These are phyloP conservation scores for Grus americana DNA, from an alignment of 2,113 vertebrate species.

Conservation along the genomic window DNA sequence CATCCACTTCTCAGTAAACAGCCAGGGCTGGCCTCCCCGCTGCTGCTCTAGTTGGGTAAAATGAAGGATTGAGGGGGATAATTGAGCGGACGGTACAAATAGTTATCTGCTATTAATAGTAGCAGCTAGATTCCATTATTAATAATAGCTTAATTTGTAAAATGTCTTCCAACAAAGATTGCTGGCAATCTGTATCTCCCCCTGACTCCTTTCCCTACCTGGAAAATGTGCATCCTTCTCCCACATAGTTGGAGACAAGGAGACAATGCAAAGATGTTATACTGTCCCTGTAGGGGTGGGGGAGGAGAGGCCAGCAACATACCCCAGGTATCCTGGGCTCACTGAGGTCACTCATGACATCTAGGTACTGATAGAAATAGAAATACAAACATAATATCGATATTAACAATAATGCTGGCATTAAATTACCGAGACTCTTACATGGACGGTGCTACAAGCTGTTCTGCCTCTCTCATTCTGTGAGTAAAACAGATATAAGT, in stretches of 20 bases:
- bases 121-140: not conserved
- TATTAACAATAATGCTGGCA: not conserved
- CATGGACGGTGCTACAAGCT: not conserved
- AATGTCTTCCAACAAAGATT: not conserved
- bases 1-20: not conserved
- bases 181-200: not conserved
- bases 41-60: not conserved
- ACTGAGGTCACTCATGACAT: not conserved
- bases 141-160: not conserved
- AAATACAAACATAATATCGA: not conserved
- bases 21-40: rapidly evolving
- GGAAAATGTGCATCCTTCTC: not conserved
- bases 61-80: not conserved
- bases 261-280: not conserved
- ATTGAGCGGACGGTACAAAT: not conserved
- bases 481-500: not conserved
- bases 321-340: not conserved
- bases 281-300: not conserved
- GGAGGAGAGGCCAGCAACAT: not conserved
- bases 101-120: not conserved
- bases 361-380: not conserved
- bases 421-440: not conserved
- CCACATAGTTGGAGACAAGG: not conserved
- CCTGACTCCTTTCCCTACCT: not conserved
- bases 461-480: not conserved